Conservation (phyloP, 2,888 invertebrate species). For the Lithosia quadra region DNA sequence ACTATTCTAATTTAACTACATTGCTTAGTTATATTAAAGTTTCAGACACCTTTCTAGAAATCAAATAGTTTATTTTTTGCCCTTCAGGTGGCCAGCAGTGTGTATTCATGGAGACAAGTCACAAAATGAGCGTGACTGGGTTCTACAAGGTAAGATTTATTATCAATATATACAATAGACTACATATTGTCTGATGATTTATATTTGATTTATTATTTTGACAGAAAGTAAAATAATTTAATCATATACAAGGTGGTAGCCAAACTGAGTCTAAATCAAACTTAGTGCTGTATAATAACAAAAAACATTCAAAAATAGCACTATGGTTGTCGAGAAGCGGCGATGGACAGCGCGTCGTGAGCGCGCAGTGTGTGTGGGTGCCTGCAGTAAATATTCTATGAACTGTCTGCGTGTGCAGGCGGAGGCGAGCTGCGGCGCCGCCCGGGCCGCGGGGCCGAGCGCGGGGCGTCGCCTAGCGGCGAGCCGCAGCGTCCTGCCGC, state of each 20-base stretch:
- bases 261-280: slow-evolving; percentile 34
- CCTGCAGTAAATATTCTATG: slow-evolving; percentile 58
- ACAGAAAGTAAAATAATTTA: slow-evolving; percentile 33
- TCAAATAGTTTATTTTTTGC: background rate
- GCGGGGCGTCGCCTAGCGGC: slow-evolving; percentile 58
- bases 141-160: slow-evolving; percentile 90
- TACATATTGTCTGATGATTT: slow-evolving; percentile 44
- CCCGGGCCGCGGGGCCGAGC: slow-evolving; percentile 67
- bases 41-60: too few species aligned
- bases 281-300: slow-evolving; percentile 44
- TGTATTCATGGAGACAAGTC: slow-evolving; percentile 98
- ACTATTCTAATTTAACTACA: background rate
- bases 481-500: slow-evolving; percentile 58
- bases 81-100: slow-evolving; percentile 91
- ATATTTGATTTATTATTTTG: slow-evolving; percentile 55
- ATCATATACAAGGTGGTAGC: slow-evolving; percentile 38
- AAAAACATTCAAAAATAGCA: slow-evolving; percentile 38
- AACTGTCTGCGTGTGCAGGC: slow-evolving; percentile 85
- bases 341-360: slow-evolving; percentile 65
- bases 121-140: slow-evolving; percentile 97
- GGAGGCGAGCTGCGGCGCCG: slow-evolving; percentile 76
- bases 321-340: slow-evolving; percentile 73
- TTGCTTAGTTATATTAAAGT: background rate
- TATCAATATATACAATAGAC: slow-evolving; percentile 24
- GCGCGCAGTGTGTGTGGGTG: slow-evolving; percentile 45